Evolutionary conservation across 2,113 vertebrate species (phyloP).

Genomic region (Rhinichthys klamathensis): DNA sequence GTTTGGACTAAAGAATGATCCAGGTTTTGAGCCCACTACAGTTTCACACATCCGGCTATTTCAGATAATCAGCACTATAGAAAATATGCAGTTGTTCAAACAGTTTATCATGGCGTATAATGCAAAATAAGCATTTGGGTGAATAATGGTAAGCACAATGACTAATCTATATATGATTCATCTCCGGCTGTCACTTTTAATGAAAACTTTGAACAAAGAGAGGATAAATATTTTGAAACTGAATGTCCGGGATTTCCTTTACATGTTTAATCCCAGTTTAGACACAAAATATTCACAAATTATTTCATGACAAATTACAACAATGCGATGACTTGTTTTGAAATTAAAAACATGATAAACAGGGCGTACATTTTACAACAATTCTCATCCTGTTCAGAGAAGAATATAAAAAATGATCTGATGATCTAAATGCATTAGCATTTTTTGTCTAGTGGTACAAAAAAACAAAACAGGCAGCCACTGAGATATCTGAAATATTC

Average conservation of each 20-base stretch:
- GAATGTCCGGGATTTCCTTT: not conserved
- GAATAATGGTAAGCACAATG: not conserved
- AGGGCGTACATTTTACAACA: not conserved
- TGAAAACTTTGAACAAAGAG: not conserved
- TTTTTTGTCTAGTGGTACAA: constrained; percentile 1
- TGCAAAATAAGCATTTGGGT: not conserved
- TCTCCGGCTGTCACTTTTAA: not conserved
- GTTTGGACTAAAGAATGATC: not conserved
- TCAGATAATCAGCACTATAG: not conserved
- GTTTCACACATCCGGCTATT: not conserved
- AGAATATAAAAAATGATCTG: not conserved
- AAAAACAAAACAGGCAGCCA: not conserved
- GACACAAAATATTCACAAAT: constrained; percentile 21
- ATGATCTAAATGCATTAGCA: constrained; percentile 1
- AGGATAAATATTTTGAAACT: constrained; percentile 1
- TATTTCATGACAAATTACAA: constrained; percentile 3
- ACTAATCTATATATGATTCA: not conserved
- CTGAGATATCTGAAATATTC: constrained; percentile 35
- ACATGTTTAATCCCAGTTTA: not conserved
- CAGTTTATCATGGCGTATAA: not conserved
- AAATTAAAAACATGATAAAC: constrained; percentile 28
- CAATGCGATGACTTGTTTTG: not conserved
- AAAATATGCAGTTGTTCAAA: constrained; percentile 1
- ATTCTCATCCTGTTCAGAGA: not conserved
- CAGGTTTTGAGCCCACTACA: no score